Conservation (phyloP, 2,113 vertebrate genomes). For the Rhabdornis inornatus region DNA sequence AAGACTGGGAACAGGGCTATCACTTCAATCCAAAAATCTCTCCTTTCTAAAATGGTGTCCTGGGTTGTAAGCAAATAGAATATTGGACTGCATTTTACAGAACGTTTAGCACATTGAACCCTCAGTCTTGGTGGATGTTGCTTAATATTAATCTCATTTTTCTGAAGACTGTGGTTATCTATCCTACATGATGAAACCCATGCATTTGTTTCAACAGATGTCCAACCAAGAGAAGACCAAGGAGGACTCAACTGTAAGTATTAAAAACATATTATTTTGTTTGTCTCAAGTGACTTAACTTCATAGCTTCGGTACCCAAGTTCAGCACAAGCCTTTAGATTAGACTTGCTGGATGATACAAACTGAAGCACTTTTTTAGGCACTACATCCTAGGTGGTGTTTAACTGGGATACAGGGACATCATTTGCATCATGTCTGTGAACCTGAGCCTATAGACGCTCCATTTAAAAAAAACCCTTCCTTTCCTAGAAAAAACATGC, state of each 20-base stretch:
- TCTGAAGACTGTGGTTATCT: background rate
- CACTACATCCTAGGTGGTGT: background rate
- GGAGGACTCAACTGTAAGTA: constrained; percentile 2
- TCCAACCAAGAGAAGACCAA: background rate
- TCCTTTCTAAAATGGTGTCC: background rate
- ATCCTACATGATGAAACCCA: background rate
- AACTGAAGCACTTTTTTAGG: background rate
- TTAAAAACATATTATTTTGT: background rate
- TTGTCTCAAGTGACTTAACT: background rate
- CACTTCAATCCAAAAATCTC: background rate
- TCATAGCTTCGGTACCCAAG: background rate
- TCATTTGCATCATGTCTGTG: background rate
- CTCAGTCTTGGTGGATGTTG: background rate
- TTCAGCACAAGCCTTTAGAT: background rate
- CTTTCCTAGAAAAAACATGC: background rate
- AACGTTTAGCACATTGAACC: background rate
- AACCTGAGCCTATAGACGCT: background rate
- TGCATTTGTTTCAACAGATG: constrained; percentile 32
- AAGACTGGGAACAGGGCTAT: background rate
- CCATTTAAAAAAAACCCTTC: background rate
- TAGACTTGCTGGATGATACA: background rate
- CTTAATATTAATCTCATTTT: background rate
- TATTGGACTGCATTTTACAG: background rate
- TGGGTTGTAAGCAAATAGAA: background rate
- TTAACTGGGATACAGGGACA: background rate